Conservation (phyloP, 1,140 invertebrate species). For the Dreissena polymorpha region DNA sequence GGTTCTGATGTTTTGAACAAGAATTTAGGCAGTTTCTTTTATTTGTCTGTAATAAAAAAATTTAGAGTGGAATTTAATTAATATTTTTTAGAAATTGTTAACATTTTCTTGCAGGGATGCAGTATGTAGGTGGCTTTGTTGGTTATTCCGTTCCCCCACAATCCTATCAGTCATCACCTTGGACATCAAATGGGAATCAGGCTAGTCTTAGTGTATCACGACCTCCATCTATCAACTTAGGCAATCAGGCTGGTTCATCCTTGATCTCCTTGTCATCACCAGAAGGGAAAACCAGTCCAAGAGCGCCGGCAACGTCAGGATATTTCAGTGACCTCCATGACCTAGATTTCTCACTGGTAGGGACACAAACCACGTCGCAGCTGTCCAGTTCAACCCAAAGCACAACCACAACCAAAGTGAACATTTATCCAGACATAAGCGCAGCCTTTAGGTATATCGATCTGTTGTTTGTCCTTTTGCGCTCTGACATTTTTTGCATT, state of each 20-base stretch:
- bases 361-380: too few relatives aligned
- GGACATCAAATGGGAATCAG: neutral
- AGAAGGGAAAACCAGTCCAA: neutral
- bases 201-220: neutral
- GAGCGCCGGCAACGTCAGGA: conserved; percentile 7
- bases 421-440: conserved; percentile 73
- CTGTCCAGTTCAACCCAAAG: neutral
- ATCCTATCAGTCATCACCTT: too few relatives aligned
- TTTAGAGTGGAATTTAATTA: too few relatives aligned
- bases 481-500: neutral
- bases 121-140: too few relatives aligned
- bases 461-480: neutral
- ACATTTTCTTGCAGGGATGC: too few relatives aligned
- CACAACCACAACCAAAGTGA: neutral
- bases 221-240: conserved; percentile 6
- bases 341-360: conserved; percentile 61
- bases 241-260: neutral
- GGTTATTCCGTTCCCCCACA: too few relatives aligned
- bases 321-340: conserved; percentile 66
- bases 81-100: too few relatives aligned
- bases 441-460: conserved; percentile 63
- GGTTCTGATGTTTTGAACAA: too few relatives aligned
- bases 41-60: too few relatives aligned
- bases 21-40: too few relatives aligned
- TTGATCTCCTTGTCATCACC: conserved; percentile 45